A percentile compares a stretch with the other conserved stretches of the same genome.
Evolutionary conservation across 2,113 vertebrate species (phyloP).

Genomic region (Catagonus wagneri): DNA sequence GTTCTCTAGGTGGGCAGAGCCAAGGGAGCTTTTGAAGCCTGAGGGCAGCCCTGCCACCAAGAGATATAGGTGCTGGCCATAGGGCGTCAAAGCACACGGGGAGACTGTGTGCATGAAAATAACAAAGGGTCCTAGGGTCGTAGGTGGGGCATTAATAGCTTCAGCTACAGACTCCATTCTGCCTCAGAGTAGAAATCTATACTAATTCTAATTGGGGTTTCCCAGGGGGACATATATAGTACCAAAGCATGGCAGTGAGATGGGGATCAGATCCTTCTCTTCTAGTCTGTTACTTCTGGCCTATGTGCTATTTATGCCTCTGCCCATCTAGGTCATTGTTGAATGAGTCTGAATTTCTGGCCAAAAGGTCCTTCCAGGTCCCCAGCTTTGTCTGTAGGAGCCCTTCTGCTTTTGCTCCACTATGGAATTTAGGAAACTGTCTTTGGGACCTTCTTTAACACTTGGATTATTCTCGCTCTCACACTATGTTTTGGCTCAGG

Average conservation of each 20-base stretch:
- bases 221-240: not conserved
- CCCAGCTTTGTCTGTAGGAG: not conserved
- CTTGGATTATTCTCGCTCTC: not conserved
- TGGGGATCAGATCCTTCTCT: accelerated
- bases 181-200: not conserved
- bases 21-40: not conserved
- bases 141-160: not conserved
- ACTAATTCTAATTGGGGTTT: not conserved
- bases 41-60: not conserved
- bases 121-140: not conserved
- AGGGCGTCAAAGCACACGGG: accelerated
- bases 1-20: not conserved
- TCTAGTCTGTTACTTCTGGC: not conserved
- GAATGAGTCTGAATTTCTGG: not conserved
- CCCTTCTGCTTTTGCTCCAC: not conserved
- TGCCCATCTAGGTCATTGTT: not conserved
- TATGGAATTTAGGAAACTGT: not conserved
- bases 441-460: not conserved
- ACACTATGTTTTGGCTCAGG: accelerated
- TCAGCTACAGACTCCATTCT: not conserved
- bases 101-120: no score
- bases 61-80: not conserved
- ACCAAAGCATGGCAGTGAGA: not conserved
- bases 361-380: not conserved
- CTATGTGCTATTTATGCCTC: not conserved